Conservation (phyloP, 1,140 invertebrate genomes). For the Scaptodrosophila lebanonensis region DNA sequence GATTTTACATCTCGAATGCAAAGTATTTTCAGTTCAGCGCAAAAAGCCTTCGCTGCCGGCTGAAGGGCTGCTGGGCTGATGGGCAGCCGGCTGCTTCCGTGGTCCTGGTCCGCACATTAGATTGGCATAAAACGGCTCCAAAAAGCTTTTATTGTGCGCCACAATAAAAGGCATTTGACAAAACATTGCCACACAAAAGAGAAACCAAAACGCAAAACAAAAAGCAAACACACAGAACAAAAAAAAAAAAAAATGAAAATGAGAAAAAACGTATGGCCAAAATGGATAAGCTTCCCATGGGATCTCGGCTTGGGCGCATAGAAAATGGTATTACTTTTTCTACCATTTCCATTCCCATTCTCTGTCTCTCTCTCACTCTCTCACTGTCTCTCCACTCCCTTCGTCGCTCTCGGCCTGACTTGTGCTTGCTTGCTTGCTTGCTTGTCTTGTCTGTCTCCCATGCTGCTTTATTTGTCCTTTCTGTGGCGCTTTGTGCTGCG, state of each 20-base stretch:
- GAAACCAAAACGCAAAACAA: constrained; percentile 47
- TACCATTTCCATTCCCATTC: background rate
- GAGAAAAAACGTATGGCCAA: constrained; percentile 63
- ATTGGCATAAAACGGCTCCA: no score
- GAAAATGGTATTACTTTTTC: constrained; percentile 54
- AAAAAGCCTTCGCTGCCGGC: no score
- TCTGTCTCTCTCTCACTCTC: background rate
- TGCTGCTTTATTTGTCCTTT: no score
- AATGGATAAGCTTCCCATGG: constrained; percentile 63
- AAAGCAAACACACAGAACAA: constrained; percentile 17
- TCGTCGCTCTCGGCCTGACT: constrained; percentile 7
- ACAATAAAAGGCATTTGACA: constrained; percentile 44
- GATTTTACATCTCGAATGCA: constrained; percentile 60
- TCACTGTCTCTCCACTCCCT: constrained; percentile 8
- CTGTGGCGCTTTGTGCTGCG: no score
- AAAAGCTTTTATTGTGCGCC: no score
- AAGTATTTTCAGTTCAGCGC: constrained; percentile 48
- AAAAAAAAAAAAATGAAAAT: constrained; percentile 13
- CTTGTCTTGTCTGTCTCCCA: background rate
- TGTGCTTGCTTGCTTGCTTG: constrained; percentile 31
- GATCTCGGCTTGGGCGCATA: constrained; percentile 17
- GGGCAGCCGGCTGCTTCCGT: constrained; percentile 43
- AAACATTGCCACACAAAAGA: constrained; percentile 5
- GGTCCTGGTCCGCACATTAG: constrained; percentile 3
- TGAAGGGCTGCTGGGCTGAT: constrained; percentile 2